These are phyloP conservation scores for Chymomyza costata DNA, from an alignment of 1,140 invertebrate genomes.

Conservation along the genomic window DNA sequence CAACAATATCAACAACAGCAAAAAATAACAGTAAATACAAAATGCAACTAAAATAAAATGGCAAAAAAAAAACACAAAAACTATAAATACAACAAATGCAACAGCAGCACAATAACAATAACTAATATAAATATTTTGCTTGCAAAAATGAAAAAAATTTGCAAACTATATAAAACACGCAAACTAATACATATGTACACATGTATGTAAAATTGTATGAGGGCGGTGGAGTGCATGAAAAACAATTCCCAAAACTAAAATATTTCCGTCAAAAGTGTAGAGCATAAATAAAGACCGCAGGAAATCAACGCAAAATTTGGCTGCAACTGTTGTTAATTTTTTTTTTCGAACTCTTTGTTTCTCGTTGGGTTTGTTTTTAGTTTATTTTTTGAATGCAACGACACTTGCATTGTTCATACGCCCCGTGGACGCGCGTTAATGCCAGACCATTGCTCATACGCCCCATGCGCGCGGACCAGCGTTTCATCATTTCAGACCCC, in stretches of 20 bases:
- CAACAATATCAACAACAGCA: constrained; percentile 20
- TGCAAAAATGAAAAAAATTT: constrained; percentile 41
- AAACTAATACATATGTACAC: constrained; percentile 15
- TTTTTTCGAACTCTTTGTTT: constrained; percentile 14
- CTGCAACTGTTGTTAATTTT: constrained; percentile 6
- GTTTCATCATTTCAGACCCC: constrained; percentile 47
- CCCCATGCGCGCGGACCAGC: constrained; percentile 31
- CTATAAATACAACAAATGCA: constrained; percentile 11
- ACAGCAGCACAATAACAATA: constrained; percentile 52
- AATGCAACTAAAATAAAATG: constrained; percentile 21
- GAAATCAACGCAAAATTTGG: constrained; percentile 48
- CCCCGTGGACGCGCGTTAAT: constrained; percentile 51
- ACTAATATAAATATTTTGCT: constrained; percentile 62
- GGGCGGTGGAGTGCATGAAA: constrained; percentile 3
- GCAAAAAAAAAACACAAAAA: constrained; percentile 19
- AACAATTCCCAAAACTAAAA: constrained; percentile 50
- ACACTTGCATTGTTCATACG: constrained; percentile 30
- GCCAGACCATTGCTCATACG: constrained; percentile 55
- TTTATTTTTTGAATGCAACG: neutral
- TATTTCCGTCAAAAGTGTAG: constrained; percentile 34
- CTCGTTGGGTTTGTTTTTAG: neutral
- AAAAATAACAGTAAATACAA: constrained; percentile 31
- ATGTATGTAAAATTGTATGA: neutral
- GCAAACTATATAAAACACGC: constrained; percentile 43
- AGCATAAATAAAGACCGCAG: constrained; percentile 22